A percentile compares a stretch with the other conserved stretches of the same genome.
Evolutionary conservation across 1,140 invertebrate species (phyloP).

Genomic region (Lepidotrigona ventralis): DNA sequence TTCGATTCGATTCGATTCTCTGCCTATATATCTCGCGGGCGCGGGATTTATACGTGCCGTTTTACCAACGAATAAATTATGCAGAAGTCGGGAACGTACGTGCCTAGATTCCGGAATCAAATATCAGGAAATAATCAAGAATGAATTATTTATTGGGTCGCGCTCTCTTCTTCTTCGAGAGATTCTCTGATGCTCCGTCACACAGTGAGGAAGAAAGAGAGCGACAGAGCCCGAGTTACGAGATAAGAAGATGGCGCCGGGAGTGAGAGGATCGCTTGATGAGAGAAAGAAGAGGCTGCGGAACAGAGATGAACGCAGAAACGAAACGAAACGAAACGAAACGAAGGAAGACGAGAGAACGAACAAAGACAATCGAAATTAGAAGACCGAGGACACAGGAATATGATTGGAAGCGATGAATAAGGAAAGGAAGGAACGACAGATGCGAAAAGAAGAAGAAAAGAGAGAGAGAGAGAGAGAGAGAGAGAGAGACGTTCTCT

Average conservation of each 20-base stretch:
- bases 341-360: too few species aligned
- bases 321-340: too few species aligned
- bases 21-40: constrained; percentile 1
- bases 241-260: neutral
- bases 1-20: neutral
- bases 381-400: neutral
- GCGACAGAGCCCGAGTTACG: neutral
- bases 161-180: neutral
- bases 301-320: neutral
- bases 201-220: neutral
- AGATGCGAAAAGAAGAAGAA: too few species aligned
- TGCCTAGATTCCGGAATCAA: constrained; percentile 44
- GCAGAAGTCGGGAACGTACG: constrained; percentile 45
- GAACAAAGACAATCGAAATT: neutral
- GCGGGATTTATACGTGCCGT: constrained; percentile 35
- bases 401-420: too few species aligned
- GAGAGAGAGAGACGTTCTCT: constrained; percentile 9
- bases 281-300: neutral
- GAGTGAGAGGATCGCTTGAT: too few species aligned
- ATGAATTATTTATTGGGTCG: constrained; percentile 62
- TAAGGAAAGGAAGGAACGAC: too few species aligned
- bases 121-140: constrained; percentile 58
- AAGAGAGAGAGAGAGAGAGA: too few species aligned
- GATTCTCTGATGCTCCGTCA: neutral
- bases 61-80: constrained; percentile 47